Evolutionary conservation across 1,140 invertebrate genomes (phyloP).

Genomic region (Antheraea mylitta): DNA sequence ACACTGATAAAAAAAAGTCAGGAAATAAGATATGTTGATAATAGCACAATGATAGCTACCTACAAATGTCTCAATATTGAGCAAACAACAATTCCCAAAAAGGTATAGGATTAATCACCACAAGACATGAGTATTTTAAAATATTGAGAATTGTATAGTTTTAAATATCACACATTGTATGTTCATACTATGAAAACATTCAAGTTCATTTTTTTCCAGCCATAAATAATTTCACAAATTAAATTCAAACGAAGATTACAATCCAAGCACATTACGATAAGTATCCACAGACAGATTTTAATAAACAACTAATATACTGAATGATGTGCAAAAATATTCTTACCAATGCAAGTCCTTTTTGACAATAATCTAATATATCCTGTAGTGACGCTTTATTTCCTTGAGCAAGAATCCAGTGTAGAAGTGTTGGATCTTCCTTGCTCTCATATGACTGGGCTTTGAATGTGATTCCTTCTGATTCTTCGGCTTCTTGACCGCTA

Average conservation of each 20-base stretch:
- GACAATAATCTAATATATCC: constrained; percentile 88
- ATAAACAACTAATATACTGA: too few species aligned
- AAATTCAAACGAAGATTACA: too few species aligned
- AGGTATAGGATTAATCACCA: too few species aligned
- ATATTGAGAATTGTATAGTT: too few species aligned
- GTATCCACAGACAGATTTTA: too few species aligned
- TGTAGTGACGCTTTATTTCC: constrained; percentile 89
- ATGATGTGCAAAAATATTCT: constrained; percentile 20
- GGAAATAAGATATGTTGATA: background rate
- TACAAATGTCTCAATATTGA: background rate
- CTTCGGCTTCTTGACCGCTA: constrained; percentile 32
- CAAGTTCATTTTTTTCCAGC: too few species aligned
- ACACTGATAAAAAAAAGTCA: constrained; percentile 31
- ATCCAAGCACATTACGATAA: too few species aligned
- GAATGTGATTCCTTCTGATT: constrained; percentile 54
- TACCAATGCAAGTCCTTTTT: constrained; percentile 83
- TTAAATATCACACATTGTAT: too few species aligned
- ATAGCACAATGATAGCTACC: background rate
- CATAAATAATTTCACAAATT: too few species aligned
- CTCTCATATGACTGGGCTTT: constrained; percentile 51
- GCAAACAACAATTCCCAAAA: too few species aligned
- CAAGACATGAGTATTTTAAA: too few species aligned
- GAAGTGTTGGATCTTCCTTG: constrained; percentile 79
- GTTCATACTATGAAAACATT: too few species aligned
- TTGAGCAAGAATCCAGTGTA: constrained; percentile 91